phyloP scores from a whole-genome alignment of 2,888 invertebrate species.

The Volucella zonaria region DNA sequence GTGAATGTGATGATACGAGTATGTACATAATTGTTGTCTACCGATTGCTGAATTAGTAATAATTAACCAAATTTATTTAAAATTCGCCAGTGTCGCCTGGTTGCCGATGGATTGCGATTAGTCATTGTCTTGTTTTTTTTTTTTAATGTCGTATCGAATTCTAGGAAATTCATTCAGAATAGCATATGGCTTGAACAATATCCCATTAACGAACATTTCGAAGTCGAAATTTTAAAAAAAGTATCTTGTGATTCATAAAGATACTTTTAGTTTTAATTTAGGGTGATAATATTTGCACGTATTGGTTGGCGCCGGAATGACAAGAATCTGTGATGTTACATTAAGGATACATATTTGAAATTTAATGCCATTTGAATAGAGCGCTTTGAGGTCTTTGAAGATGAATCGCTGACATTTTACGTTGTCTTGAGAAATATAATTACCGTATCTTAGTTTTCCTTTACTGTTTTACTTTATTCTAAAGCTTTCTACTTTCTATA shows the following conservation, averaged over 20 bases:
- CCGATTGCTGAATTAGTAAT: conserved; percentile 42
- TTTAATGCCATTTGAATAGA: neutral
- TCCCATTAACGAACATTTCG: conserved; percentile 36
- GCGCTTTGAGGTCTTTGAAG: neutral
- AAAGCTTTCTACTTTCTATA: too few relatives aligned
- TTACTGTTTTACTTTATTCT: too few relatives aligned
- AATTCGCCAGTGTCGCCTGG: conserved; percentile 42
- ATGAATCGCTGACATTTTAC: neutral
- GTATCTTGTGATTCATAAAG: conserved; percentile 56
- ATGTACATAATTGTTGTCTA: conserved; percentile 11
- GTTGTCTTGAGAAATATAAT: neutral
- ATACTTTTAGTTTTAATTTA: conserved; percentile 20
- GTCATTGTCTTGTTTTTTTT: conserved; percentile 42
- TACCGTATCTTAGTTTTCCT: too few relatives aligned
- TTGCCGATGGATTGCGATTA: conserved; percentile 47
- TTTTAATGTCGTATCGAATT: conserved; percentile 49
- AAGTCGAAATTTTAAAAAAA: conserved; percentile 28
- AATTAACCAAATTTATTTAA: conserved; percentile 43
- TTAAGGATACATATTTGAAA: neutral
- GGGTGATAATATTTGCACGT: neutral
- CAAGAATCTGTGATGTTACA: conserved; percentile 15
- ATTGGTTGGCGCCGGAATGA: neutral
- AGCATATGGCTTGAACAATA: conserved; percentile 48
- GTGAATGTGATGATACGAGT: neutral
- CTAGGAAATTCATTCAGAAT: conserved; percentile 51